phyloP scores from a whole-genome alignment of 1,140 invertebrate species.

The Pogonus chalceus region DNA sequence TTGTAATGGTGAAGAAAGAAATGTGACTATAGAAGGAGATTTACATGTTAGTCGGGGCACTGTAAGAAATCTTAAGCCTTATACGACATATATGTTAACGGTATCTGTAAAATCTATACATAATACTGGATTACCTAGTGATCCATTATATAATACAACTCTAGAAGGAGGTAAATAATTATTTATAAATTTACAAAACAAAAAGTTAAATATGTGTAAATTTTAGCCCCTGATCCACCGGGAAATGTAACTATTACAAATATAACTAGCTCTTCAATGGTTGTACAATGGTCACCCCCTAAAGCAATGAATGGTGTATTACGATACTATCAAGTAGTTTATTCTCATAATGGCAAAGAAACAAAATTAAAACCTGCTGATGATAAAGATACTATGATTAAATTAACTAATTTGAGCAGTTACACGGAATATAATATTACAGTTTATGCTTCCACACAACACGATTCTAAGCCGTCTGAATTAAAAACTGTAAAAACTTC shows the following conservation, averaged over 20 bases:
- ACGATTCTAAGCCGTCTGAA: slow-evolving; percentile 45
- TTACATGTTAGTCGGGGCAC: slow-evolving; percentile 32
- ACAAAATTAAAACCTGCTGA: neutral
- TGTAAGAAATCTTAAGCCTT: slow-evolving; percentile 52
- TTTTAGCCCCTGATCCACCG: slow-evolving; percentile 43
- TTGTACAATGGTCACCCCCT: slow-evolving; percentile 60
- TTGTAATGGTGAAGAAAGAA: slow-evolving; percentile 36
- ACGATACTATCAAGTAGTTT: slow-evolving; percentile 55
- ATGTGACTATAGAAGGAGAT: slow-evolving; percentile 40
- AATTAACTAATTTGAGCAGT: slow-evolving; percentile 32
- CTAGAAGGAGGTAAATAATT: slow-evolving; percentile 51
- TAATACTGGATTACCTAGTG: slow-evolving; percentile 53
- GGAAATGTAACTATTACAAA: slow-evolving; percentile 45
- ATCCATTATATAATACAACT: slow-evolving; percentile 56
- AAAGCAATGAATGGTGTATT: slow-evolving; percentile 61
- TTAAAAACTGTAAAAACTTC: slow-evolving; percentile 41
- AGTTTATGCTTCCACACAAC: slow-evolving; percentile 59
- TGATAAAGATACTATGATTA: neutral
- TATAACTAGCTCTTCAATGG: slow-evolving; percentile 54
- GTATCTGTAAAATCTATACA: slow-evolving; percentile 62
- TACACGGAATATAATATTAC: slow-evolving; percentile 55
- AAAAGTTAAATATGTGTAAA: slow-evolving; percentile 5
- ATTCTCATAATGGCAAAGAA: slow-evolving; percentile 16
- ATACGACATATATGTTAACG: slow-evolving; percentile 64
- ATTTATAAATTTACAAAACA: slow-evolving; percentile 10